Base-by-base conservation (phyloP, 2,113 vertebrate genomes). In the Coracopsis vasa region DNA sequence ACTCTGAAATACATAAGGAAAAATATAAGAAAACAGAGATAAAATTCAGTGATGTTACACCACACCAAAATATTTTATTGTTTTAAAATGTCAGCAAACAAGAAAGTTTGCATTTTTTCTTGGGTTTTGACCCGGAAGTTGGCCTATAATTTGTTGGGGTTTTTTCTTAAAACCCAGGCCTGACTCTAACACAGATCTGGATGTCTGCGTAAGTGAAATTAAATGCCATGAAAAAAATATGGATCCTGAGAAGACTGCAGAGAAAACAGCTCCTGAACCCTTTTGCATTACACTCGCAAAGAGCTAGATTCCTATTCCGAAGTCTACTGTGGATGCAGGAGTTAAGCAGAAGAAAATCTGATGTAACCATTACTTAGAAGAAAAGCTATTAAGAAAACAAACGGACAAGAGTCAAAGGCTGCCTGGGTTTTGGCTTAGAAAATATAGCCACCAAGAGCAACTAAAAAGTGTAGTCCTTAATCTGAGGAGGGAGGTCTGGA, bases 1-100 rank as follows among this genome's bases (percentile, higher is more conserved):
- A 82, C 65, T 96, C 48, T 94, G 80, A 97, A 97, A 91, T 72
- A 93, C 58, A 71, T 93, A 96, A 88, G 67, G 47, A 73, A 69
- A 79, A 39, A 42, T 69, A 24, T 3, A 25, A 51, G 11, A 35
- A 84, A 72, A 65, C 33, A 56, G 54, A n/a, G 33, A 35, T 24
- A 35, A 58, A 58, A 35, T 48, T 65, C 45, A 80, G 21, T 50
- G 25, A 33, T 54, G 11, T 27, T 58, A 19, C 35, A 28, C 20
- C 41, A 42, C 47, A 86, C 39, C 3, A 5, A 28, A 92, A 86
- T 25, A 25, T 15, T n/a, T 81, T 51, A 64, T 37, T 67, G 48
- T 45, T 50, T 35, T 9, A n/a, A 92, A 93, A 91, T 62, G 21
- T 62, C 56, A 74, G 24, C 7, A 82, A 72, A 91, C 61, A 60